Conservation (phyloP, 2,888 invertebrate species). For the Desoria tigrina region DNA sequence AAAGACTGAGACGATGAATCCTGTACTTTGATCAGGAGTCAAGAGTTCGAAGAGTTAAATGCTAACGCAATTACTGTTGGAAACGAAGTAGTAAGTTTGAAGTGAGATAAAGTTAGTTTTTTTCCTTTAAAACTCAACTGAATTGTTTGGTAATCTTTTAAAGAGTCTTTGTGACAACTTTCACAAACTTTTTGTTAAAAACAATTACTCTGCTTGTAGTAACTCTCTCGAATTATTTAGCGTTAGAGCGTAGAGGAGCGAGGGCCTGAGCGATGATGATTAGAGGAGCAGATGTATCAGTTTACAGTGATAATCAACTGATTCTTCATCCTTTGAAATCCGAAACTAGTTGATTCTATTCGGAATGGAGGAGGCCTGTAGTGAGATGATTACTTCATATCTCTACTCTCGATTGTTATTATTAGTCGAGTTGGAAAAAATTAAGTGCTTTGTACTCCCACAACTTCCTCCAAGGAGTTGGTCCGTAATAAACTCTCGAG, state of each 20-base stretch:
- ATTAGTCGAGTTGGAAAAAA: no score
- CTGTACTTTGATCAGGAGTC: neutral
- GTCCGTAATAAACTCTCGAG: neutral
- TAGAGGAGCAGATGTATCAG: slow-evolving; percentile 19
- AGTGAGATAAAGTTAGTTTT: no score
- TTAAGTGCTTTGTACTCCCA: no score
- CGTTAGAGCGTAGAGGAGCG: no score
- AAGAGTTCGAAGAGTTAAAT: slow-evolving; percentile 5
- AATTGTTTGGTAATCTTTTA: no score
- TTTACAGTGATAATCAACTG: slow-evolving; percentile 18
- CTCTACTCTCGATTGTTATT: no score
- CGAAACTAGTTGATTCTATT: no score
- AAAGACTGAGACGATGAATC: neutral
- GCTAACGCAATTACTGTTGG: slow-evolving; percentile 1
- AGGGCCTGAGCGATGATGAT: neutral
- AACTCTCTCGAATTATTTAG: no score
- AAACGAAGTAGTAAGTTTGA: no score
- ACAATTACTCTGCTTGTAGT: neutral
- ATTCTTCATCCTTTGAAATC: slow-evolving; percentile 20
- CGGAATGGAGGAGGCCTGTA: no score
- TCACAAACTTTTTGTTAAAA: slow-evolving; percentile 6
- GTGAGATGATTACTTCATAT: no score
- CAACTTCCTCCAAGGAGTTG: neutral
- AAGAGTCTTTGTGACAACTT: neutral
- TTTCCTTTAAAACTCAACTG: no score